Evolutionary conservation across 2,888 invertebrate genomes (phyloP).

Genomic region (Drosophila melanosoma): DNA sequence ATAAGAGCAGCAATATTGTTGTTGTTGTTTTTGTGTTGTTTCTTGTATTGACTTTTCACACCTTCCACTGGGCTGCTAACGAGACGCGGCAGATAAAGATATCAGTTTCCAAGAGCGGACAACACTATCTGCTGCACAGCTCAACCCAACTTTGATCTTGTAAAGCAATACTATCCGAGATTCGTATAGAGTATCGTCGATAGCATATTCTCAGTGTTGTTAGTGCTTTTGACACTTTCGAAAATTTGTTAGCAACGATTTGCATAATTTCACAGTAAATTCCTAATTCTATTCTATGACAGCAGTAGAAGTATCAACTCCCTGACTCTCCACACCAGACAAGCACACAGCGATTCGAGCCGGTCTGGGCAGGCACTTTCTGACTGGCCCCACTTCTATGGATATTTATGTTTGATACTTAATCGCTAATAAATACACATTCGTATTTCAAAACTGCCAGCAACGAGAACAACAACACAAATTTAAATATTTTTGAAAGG

Average conservation of each 20-base stretch:
- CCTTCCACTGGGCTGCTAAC: conserved; percentile 63
- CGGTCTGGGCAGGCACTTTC: neutral
- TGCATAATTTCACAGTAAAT: conserved; percentile 81
- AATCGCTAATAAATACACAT: conserved; percentile 76
- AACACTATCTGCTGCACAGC: conserved; percentile 43
- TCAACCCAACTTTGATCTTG: neutral
- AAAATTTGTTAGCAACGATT: conserved; percentile 72
- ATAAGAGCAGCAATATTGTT: conserved; percentile 3
- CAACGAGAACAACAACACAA: conserved; percentile 19
- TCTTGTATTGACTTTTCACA: conserved; percentile 59
- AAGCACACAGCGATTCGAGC: conserved; percentile 1
- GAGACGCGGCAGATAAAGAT: conserved; percentile 64
- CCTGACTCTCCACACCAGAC: conserved; percentile 11
- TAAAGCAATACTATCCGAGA: conserved; percentile 20
- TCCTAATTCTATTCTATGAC: conserved; percentile 67
- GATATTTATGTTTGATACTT: conserved; percentile 65
- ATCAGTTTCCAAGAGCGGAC: conserved; percentile 59
- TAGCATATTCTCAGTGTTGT: conserved; percentile 34
- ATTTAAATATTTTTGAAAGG: conserved; percentile 78
- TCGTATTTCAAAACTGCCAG: conserved; percentile 73
- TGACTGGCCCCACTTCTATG: conserved; percentile 10
- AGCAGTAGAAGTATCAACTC: conserved; percentile 42
- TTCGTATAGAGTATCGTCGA: conserved; percentile 12
- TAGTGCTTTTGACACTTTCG: conserved; percentile 73
- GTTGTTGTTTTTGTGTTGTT: neutral